Base-by-base conservation (phyloP, 2,888 invertebrate genomes). In the Pantelozetes paolii region DNA sequence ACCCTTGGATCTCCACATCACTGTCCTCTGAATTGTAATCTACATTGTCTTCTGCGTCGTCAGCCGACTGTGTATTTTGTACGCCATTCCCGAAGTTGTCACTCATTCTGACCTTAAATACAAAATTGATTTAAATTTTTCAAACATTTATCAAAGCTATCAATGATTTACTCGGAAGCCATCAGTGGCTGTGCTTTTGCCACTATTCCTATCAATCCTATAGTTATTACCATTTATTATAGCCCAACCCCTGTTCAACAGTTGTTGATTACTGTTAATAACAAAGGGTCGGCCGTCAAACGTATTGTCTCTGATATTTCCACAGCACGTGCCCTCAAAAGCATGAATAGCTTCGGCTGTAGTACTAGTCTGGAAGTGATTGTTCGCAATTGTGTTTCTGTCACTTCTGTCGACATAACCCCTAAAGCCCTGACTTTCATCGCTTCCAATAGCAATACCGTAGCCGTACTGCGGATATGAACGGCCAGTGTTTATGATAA, bases 161-260 rank as follows among this genome's bases (percentile, higher is more conserved):
- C 36, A 45, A 45, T 18, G 15, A 45, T 23, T 64, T 40, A 64
- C 64, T 18, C 40, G 36, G 20, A 64, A 64, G 20, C 64, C 64
- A 64, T 64, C 64, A 40, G 11, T 20, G 9, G 64, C 64, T 40
- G 64, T 13, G 40, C 40, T 64, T 20, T 40, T n/a, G 18, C 64
- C 64, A 23, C n/a, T 23, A 40, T 64, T 64, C 18, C 32, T 64
- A 20, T 64, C 64, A 40, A 64, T 20, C 3, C 64, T n/a, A 64
- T 64, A 64, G 9, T 40, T 64, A 40, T 64, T 64, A 11, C 64
- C 64, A 64, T 32, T 64, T 6, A 77, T 42, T 71, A 32, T 11
- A 74, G 75, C 50, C 77, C 77, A 18, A 76, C 76, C 54, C 28
- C 74, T 62, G 74, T 75, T 2, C 75, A 74, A 48, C n/a, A 74